Evolutionary conservation across 2,888 invertebrate species (phyloP), one percentile per base, ranked within the genome.

Genomic region (Macrosoma leucophasiata): DNA sequence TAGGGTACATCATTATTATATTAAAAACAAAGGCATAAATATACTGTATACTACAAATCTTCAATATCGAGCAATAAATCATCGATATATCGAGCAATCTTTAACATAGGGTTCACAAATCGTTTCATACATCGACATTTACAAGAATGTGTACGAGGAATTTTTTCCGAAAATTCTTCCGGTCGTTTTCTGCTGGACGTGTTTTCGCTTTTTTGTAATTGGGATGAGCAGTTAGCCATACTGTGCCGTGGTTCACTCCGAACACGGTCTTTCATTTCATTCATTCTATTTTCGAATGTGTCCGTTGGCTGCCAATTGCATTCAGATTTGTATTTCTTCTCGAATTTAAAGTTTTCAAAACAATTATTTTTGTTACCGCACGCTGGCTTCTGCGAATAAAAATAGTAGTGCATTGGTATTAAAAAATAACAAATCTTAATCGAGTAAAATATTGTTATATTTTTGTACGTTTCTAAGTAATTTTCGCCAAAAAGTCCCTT

Each of bases 81-180:
- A 36, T 79, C 75, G 20, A 81, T 65, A 38, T 69, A 70, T 9
- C 49, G 55, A 12, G 70, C 65, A 34, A 81, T 58, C 52, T 70
- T 62, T 15, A 69, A 36, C 64, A 79, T 72, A 1, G 76, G 74
- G 35, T 68, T 66, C 10, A 55, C 39, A 3, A 63, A 52, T 40
- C 48, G 58, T 17, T 43, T 51, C 12, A 56, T 47, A 41, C 62
- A 53, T 4, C 43, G 38, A 44, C 58, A 59, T 31, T 42, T 46
- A 40, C 51, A 56, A 17, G 36, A 33, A 28, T 33, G 35, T 7
- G 21, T 4, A 25, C 13, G 21, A 3, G 20, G 15, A 11, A 15
- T 20, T 10, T 30, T 33, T 11, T 39, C 13, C 2, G 39, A 34
- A 12, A 36, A 18, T 29, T 33, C 8, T 15, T 50, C 44, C 6